Percentiles rank a stretch among this genome's conserved stretches.
These are phyloP conservation scores for Embiotoca jacksoni DNA, from an alignment of 2,113 vertebrate genomes.

Conservation along the genomic window DNA sequence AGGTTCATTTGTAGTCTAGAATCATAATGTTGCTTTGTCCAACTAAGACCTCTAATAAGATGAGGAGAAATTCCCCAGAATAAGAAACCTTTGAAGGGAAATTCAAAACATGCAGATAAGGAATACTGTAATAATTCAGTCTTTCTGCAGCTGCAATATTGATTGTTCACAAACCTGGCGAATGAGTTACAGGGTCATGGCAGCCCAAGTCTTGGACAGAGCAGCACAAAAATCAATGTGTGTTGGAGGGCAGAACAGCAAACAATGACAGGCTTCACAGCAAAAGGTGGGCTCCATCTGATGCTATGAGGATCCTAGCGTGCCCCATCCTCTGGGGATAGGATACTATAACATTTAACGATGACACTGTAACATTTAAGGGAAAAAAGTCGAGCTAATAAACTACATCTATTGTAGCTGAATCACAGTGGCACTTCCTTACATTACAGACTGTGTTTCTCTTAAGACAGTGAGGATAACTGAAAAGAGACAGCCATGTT, in stretches of 20 bases:
- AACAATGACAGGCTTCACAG: too few species aligned
- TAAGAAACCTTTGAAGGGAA: too few species aligned
- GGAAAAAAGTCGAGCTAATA: too few species aligned
- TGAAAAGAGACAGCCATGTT: not conserved
- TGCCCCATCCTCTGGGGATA: too few species aligned
- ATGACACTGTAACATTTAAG: too few species aligned
- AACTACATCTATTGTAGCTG: too few species aligned
- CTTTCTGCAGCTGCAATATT: not conserved
- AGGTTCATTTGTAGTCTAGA: too few species aligned
- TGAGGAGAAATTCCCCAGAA: not conserved
- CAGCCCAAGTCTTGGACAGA: not conserved
- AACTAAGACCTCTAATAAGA: not conserved
- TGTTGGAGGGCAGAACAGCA: too few species aligned
- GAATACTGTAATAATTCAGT: too few species aligned
- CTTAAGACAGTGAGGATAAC: not conserved
- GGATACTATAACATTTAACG: too few species aligned
- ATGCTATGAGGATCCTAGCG: not conserved
- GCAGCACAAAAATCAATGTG: not conserved
- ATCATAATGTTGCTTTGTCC: too few species aligned
- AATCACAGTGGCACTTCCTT: not conserved
- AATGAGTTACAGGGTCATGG: constrained; percentile 5
- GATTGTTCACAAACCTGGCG: not conserved
- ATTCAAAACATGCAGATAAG: too few species aligned
- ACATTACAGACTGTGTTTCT: not conserved
- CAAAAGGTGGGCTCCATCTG: not conserved